Conservation (phyloP, 2,888 invertebrate species). For the Hypselothyrea guttata region DNA sequence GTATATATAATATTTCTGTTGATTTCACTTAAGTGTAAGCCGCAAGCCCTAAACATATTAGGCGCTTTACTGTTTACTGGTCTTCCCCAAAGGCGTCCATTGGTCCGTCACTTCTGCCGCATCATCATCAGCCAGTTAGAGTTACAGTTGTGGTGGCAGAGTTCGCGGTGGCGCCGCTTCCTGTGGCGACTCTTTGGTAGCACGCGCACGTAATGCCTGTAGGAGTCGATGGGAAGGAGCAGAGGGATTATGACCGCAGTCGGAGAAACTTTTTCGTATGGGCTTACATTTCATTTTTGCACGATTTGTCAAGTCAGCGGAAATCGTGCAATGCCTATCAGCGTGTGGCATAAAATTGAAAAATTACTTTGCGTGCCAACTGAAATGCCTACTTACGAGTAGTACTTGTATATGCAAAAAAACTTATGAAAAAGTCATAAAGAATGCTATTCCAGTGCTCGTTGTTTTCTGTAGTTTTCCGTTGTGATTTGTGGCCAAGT, state of each 20-base stretch:
- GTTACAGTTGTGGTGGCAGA: constrained; percentile 6
- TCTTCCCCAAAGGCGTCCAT: background rate
- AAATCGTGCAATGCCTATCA: constrained; percentile 76
- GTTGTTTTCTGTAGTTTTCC: constrained; percentile 19
- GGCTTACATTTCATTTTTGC: constrained; percentile 73
- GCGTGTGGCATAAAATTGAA: constrained; percentile 73
- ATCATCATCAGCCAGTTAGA: constrained; percentile 55
- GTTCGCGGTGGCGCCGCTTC: constrained; percentile 7
- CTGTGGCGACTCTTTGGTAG: constrained; percentile 40
- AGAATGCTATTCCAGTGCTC: constrained; percentile 42
- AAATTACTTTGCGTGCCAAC: constrained; percentile 76
- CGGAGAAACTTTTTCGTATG: constrained; percentile 40
- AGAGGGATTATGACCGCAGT: background rate
- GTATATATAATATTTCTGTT: constrained; percentile 46
- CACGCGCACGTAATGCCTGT: constrained; percentile 56
- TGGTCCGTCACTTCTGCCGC: constrained; percentile 45
- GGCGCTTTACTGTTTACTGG: constrained; percentile 34
- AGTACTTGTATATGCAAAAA: no score
- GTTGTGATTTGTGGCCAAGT: constrained; percentile 62
- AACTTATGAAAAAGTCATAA: constrained; percentile 68
- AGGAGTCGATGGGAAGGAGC: background rate
- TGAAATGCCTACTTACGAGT: constrained; percentile 16
- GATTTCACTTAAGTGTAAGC: constrained; percentile 71
- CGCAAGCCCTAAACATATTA: constrained; percentile 70
- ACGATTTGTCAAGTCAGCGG: constrained; percentile 79